Evolutionary conservation across 2,797 vertebrate species (phyloP).

Genomic region (Melanotaenia pygmaea): DNA sequence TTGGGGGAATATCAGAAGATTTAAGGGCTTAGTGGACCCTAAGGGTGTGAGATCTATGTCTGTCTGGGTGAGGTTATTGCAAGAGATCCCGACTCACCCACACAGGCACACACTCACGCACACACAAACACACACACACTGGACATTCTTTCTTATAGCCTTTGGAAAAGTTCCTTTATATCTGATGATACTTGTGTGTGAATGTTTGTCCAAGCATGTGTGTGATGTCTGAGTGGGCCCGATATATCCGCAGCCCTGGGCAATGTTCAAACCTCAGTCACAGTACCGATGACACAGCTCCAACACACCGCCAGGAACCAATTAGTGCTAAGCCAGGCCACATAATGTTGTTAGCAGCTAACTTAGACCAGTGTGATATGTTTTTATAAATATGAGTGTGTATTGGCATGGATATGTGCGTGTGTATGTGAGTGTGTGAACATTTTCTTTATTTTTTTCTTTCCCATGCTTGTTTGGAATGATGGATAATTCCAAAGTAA

Average conservation of each 20-base stretch:
- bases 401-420: conserved; percentile 11
- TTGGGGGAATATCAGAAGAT: conserved; percentile 69
- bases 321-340: conserved; percentile 77
- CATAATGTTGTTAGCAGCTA: conserved; percentile 73
- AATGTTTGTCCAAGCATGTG: conserved; percentile 40
- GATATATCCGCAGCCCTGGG: conserved; percentile 70
- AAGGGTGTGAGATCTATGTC: conserved; percentile 73
- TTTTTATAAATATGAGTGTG: conserved; percentile 19
- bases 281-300: conserved; percentile 69
- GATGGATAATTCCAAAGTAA: conserved; percentile 17
- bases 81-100: conserved; percentile 39
- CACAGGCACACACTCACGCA: conserved; percentile 7
- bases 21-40: conserved; percentile 71
- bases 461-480: conserved; percentile 17
- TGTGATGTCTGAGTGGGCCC: conserved; percentile 59
- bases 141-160: conserved; percentile 40
- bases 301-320: conserved; percentile 71
- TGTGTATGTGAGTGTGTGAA: background rate
- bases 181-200: conserved; percentile 45
- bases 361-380: conserved; percentile 40
- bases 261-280: conserved; percentile 69
- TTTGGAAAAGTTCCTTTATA: conserved; percentile 46
- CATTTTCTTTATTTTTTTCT: conserved; percentile 10
- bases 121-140: conserved; percentile 23
- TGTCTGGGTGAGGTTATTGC: conserved; percentile 66